Percentiles rank a stretch among this genome's conserved stretches.
Evolutionary conservation across 2,797 vertebrate genomes (phyloP).

Genomic region (Remorina albescens): DNA sequence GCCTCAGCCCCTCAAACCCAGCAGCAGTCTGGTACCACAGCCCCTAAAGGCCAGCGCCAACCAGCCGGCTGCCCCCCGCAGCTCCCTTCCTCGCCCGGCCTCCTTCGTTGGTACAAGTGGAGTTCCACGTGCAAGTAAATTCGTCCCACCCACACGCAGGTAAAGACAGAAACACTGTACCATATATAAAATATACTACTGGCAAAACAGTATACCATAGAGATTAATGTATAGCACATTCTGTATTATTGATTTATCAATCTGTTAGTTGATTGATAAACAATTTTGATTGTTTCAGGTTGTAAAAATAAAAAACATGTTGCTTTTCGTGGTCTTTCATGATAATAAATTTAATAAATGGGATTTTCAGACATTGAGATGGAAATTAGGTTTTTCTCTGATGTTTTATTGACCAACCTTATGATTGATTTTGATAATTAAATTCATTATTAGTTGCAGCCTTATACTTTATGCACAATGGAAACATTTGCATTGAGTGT

Average conservation of each 20-base stretch:
- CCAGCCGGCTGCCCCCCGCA: slow-evolving; percentile 79
- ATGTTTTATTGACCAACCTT: background rate
- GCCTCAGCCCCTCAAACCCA: slow-evolving; percentile 89
- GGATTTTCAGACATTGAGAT: background rate
- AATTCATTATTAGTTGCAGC: background rate
- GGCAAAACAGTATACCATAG: background rate
- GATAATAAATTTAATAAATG: background rate
- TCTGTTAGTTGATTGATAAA: too few species aligned
- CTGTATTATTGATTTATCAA: background rate
- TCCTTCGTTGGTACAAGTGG: slow-evolving; percentile 89
- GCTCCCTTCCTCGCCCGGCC: slow-evolving; percentile 93
- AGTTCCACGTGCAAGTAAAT: slow-evolving; percentile 88
- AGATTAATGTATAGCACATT: background rate
- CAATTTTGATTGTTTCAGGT: background rate
- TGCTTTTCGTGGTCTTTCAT: too few species aligned
- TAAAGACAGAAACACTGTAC: slow-evolving; percentile 28
- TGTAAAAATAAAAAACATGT: background rate
- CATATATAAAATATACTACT: too few species aligned
- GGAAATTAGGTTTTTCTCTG: background rate
- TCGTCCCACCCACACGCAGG: slow-evolving; percentile 74
- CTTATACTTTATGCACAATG: too few species aligned
- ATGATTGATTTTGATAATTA: background rate
- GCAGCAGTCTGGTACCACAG: slow-evolving; percentile 86
- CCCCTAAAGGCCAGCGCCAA: slow-evolving; percentile 85
- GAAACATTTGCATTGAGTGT: slow-evolving; percentile 5